These are phyloP conservation scores for Saxidomus purpurata DNA, from an alignment of 1,140 invertebrate species.

Conservation along the genomic window DNA sequence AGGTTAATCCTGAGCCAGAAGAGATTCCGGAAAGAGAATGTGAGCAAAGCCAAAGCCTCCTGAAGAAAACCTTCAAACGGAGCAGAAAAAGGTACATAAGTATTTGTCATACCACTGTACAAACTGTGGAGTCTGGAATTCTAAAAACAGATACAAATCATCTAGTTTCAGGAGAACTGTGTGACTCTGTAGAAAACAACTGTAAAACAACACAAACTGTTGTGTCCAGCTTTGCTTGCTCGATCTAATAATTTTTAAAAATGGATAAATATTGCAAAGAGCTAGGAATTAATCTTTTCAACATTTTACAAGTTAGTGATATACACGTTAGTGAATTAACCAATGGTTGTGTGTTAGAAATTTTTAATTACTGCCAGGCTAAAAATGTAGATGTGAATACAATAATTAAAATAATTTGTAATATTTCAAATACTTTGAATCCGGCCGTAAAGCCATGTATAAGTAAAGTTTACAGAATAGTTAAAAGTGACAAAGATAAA, in stretches of 20 bases:
- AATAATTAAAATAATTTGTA: neutral
- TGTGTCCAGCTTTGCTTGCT: neutral
- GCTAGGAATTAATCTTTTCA: neutral
- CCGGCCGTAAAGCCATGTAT: conserved; percentile 12
- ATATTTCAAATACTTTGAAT: neutral
- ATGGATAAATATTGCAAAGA: conserved; percentile 16
- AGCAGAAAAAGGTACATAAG: neutral
- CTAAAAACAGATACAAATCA: neutral
- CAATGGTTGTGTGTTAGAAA: conserved; percentile 34
- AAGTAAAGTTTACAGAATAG: conserved; percentile 12
- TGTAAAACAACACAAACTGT: neutral
- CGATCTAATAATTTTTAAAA: neutral
- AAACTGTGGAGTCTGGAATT: neutral
- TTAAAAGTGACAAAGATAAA: conserved; percentile 9
- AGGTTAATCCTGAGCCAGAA: neutral
- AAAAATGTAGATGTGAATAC: neutral
- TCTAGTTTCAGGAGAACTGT: neutral
- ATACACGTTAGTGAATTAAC: neutral
- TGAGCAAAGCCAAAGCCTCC: neutral
- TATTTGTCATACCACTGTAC: neutral
- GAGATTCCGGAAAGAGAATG: too few species aligned
- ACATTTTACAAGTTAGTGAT: neutral
- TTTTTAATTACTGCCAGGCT: conserved; percentile 21
- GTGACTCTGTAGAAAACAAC: neutral
- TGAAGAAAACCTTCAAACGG: neutral